Base-by-base conservation (phyloP, 2,797 vertebrate species). In the Eulemur albifrons region DNA sequence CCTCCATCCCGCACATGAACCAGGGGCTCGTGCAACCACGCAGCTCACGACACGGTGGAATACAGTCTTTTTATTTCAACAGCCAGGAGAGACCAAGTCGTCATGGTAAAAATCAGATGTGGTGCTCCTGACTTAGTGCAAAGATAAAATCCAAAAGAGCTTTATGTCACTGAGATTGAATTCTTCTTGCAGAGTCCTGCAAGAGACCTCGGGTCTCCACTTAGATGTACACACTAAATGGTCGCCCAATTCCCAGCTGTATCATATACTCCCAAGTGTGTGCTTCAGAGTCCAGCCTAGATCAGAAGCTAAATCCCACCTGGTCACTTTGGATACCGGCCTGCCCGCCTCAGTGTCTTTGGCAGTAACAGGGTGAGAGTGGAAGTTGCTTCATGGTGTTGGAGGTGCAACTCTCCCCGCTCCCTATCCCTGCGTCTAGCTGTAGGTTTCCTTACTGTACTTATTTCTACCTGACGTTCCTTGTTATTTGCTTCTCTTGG, bases 61-160 rank as follows among this genome's bases (percentile, higher is more conserved):
- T 0, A 21, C 0, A 0, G 69, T 10, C 5, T 9, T 80, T 90
- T 32, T 32, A 7, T 79, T 69, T 63, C 52, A 21, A 18, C 17
- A 25, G 21, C n/a, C 25, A n/a, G 77, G 0, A 25, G 57, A 65
- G 65, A 73, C 61, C 50, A 48, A 57, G 79, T 65, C 25, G 21
- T 57, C 73, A n/a, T 5, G 23, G 76, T 40, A 40, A 80, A 61
- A 21, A 40, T n/a, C 25, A 15, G 45, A n/a, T 8, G 43, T 48
- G 32, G 32, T 2, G 32, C 23, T 77, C 32, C 32, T 14, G 7
- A 43, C 5, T 11, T 0, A 65, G 11, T 2, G 4, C 79, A 79
- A 50, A 93, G 67, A 50, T 27, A 84, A 87, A 90, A 72, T 50
- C 61, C 15, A 52, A 77, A 92, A 77, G 59, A 40, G 57, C 50